phyloP scores from a whole-genome alignment of 2,888 invertebrate genomes.

The Diarsia dahlii region DNA sequence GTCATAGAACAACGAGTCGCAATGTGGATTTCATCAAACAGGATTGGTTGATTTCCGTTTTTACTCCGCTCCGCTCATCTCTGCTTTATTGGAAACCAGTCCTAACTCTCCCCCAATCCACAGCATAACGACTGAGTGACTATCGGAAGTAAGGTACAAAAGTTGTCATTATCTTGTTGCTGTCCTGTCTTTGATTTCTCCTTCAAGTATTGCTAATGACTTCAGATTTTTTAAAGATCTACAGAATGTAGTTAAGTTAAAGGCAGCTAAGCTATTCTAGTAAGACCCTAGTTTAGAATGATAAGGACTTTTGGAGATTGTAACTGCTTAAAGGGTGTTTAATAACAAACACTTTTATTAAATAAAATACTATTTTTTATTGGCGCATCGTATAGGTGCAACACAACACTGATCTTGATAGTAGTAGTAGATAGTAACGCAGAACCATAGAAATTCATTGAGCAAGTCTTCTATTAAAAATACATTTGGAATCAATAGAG shows the following conservation, averaged over 20 bases:
- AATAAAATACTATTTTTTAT: constrained; percentile 58
- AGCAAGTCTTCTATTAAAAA: constrained; percentile 13
- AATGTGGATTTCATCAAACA: background rate
- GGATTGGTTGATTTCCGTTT: background rate
- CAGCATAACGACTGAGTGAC: background rate
- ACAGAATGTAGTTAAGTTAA: background rate
- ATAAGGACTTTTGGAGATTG: background rate
- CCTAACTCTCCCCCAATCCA: background rate
- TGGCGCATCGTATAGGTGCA: constrained; percentile 20
- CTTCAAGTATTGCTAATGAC: background rate
- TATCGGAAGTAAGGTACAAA: too few relatives aligned
- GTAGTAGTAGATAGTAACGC: background rate
- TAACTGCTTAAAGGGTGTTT: constrained; percentile 19
- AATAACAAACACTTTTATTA: constrained; percentile 43
- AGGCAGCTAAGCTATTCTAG: background rate
- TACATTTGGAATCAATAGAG: constrained; percentile 11
- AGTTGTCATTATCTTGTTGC: background rate
- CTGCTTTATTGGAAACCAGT: background rate
- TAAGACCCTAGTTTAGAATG: background rate
- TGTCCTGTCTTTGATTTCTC: background rate
- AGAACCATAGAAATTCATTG: constrained; percentile 1
- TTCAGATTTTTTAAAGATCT: background rate
- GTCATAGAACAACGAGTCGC: background rate
- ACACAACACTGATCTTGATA: constrained; percentile 20
- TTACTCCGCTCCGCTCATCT: background rate